These are phyloP conservation scores for Artemia sp. DNA, from an alignment of 2,888 invertebrate species.

Conservation along the genomic window DNA sequence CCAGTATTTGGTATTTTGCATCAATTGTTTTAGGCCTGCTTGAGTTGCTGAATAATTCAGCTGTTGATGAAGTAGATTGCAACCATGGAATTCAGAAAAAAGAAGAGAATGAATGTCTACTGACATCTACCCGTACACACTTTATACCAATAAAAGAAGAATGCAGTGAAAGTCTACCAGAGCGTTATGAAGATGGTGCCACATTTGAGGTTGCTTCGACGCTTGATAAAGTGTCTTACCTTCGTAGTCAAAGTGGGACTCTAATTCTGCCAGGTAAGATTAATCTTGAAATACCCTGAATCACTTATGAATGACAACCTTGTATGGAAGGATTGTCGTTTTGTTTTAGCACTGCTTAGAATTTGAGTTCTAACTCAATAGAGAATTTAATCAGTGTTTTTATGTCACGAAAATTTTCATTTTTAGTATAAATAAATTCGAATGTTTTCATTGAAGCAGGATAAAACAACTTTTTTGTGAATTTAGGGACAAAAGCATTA, in stretches of 20 bases:
- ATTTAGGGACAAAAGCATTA: not conserved
- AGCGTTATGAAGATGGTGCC: slow-evolving; percentile 42
- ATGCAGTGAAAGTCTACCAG: slow-evolving; percentile 29
- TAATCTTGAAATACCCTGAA: slow-evolving; percentile 26
- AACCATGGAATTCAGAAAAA: slow-evolving; percentile 10
- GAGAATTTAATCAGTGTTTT: not conserved
- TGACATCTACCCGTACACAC: slow-evolving; percentile 60
- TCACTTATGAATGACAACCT: too few species aligned
- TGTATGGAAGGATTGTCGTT: too few species aligned
- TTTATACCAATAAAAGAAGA: slow-evolving; percentile 56
- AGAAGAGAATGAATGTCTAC: slow-evolving; percentile 42
- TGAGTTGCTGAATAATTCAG: too few species aligned
- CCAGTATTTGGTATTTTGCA: too few species aligned
- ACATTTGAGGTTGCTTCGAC: slow-evolving; percentile 47
- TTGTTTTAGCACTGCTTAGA: too few species aligned
- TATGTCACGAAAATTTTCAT: not conserved
- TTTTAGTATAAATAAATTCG: too few species aligned
- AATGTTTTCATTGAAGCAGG: not conserved
- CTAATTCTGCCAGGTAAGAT: slow-evolving; percentile 40
- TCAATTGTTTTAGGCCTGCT: too few species aligned
- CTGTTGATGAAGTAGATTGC: not conserved
- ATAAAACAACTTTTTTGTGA: not conserved
- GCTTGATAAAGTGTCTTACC: slow-evolving; percentile 46
- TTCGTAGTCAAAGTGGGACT: slow-evolving; percentile 47
- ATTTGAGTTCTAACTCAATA: too few species aligned